Evolutionary conservation across 2,113 vertebrate species (phyloP), one percentile per base, ranked within the genome.

Genomic region (Zonotrichia leucophrys): DNA sequence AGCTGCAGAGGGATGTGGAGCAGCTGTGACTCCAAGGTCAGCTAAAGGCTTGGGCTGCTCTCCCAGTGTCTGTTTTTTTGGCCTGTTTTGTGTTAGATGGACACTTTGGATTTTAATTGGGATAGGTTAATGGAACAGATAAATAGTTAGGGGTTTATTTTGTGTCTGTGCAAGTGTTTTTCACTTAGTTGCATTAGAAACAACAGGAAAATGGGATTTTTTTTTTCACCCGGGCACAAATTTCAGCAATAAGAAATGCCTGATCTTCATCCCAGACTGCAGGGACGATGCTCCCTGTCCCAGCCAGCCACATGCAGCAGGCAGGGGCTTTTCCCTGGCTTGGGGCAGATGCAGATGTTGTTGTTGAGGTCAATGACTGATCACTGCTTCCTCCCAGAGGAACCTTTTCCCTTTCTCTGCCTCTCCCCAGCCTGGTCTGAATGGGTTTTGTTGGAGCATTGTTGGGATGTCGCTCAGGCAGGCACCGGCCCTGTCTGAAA

Each of bases 291-390:
- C 1, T 12, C 27, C 12, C 46, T 79, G 25, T 67, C 70, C 58
- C 55, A 66, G 74, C 44, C 46, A 59, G 56, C 28, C 1, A 0
- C 5, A 12, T 6, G 3, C 50, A 75, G 74, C 60, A 62, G 58
- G 21, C 49, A 4, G 22, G 20, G 64, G 47, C 75, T 76, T 77
- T 69, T 64, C 55, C 27, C 39, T 67, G 62, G 39, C 60, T 35
- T 27, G 3, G 72, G 66, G 49, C 72, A 80, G 70, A 86, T 93
- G 93, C 85, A 96, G 87, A 93, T 95, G 68, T 77, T 94, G 74
- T 94, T 87, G 70, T 77, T 59, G 76, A 60, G 83, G 80, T 89
- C 90, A 83, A 0, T 90, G 76, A 81, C 77, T 63, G 92, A 90
- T 95, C 73, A 56, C 86, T 1, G 10, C 60, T 92, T 94, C 91